phyloP scores from a whole-genome alignment of 1,140 invertebrate species.

The Drosophila guanche region DNA sequence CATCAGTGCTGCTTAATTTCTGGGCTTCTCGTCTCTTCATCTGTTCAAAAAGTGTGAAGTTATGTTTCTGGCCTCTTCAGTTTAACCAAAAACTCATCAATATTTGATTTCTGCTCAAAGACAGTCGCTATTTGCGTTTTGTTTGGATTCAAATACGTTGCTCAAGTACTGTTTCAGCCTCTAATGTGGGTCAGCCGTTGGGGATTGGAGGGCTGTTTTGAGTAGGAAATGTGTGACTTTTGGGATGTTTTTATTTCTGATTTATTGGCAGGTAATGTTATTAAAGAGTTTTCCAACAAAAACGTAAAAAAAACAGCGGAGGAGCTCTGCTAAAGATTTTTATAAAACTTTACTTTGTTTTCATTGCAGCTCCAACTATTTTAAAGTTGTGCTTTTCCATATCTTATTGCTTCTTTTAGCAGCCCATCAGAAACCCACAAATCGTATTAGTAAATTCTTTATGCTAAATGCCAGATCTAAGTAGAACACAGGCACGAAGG shows the following conservation, averaged over 20 bases:
- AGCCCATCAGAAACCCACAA: neutral
- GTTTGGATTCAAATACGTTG: slow-evolving; percentile 1
- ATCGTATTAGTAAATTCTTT: slow-evolving; percentile 4
- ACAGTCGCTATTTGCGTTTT: slow-evolving; percentile 12
- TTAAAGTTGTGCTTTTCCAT: too few relatives aligned
- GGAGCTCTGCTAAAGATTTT: too few relatives aligned
- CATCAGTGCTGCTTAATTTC: slow-evolving; percentile 41
- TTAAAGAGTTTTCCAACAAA: too few relatives aligned
- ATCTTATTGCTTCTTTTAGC: too few relatives aligned
- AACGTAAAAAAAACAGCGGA: too few relatives aligned
- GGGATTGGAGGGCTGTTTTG: too few relatives aligned
- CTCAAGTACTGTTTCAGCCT: neutral
- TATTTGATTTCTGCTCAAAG: slow-evolving; percentile 32
- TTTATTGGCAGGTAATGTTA: too few relatives aligned
- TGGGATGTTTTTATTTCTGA: too few relatives aligned
- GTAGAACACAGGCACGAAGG: slow-evolving; percentile 27
- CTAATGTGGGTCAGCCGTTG: slow-evolving; percentile 17
- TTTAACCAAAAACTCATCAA: slow-evolving; percentile 42
- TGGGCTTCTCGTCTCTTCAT: slow-evolving; percentile 1
- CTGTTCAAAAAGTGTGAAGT: slow-evolving; percentile 28
- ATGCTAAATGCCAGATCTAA: slow-evolving; percentile 18
- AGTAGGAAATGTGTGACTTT: too few relatives aligned
- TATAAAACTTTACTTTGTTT: too few relatives aligned
- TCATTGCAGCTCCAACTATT: too few relatives aligned
- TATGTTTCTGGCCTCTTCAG: slow-evolving; percentile 22